Evolutionary conservation across 2,888 invertebrate species (phyloP), one percentile per base, ranked within the genome.

Genomic region (Phaedon cochleariae): DNA sequence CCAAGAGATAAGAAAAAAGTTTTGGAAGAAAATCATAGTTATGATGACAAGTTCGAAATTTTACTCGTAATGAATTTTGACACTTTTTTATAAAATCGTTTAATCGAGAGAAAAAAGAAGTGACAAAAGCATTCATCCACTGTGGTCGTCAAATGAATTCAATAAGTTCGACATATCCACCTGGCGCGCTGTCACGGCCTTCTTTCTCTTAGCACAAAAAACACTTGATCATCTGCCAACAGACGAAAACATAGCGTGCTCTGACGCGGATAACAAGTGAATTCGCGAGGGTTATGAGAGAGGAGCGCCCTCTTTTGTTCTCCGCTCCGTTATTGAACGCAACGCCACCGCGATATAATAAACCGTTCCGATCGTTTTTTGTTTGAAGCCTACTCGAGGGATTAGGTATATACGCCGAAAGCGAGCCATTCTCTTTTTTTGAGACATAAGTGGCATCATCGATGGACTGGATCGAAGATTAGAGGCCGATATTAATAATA

Each of bases 181-280:
- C 41, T 41, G 41, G 41, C 41, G 26, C 26, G 26, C 26, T 26
- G 26, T 26, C 26, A 26, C 7, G 7, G 3, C 3, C 15, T n/a
- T 41, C n/a, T 34, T 10, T 41, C 41, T 64, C 52, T 46, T 57
- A 54, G 70, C 65, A 73, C 62, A 72, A 74, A 76, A 75, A 76
- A 74, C 77, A 74, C 79, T 79, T 78, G 78, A 79, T 79, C 79
- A 79, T 79, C 78, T 79, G 79, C 73, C 77, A 76, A 74, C 76
- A 41, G 74, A 76, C 74, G 72, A 76, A 76, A 76, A 74, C 72
- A 72, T 71, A 73, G 73, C 62, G 70, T 64, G 74, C 75, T 76
- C 68, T 76, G 76, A 75, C 75, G 77, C 75, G 76, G 71, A 76
- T 74, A 77, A 74, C 77, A 75, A 76, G 75, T 71, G 74, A 72